Base-by-base conservation (phyloP, 37 sponge, comb jelly and placozoan genomes). In the Lycopodina hypogea region DNA sequence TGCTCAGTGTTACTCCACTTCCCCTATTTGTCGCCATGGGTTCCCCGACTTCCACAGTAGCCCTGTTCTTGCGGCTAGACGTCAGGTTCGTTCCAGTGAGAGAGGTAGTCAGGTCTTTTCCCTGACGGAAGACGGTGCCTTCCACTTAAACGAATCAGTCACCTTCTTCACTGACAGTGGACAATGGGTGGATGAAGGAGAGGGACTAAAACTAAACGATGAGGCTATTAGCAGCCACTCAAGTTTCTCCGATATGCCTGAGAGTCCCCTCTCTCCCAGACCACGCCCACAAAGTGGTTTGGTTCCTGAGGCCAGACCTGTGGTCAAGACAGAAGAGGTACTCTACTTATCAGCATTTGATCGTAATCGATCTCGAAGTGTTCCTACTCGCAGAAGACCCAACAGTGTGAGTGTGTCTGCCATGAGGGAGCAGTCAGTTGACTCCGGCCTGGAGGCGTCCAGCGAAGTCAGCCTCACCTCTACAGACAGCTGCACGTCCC, bases 401-500 rank as follows among this genome's bases (percentile, higher is more conserved):
- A 65, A 34, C 35, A 65, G 66, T 32, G 66, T 34, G 7, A 65
- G 35, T 2, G 48, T 45, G 8, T 12, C 9, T 9, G 4, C 48
- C 48, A 9, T 12, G 48, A 4, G 48, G 8, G 48, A 45, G 48
- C 66, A 65, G 3, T 65, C 66, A 3, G 35, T 65, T 2, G 66
- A 65, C 35, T 65, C 66, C 12, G 66, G 66, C 30, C 66, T 65
- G 66, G 66, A 65, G 34, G 66, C 66, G 12, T 65, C 66, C 17
- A 65, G 66, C 30, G 66, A 65, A 11, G 33, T 11, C 2, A 65
- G 66, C 35, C 26, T 65, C 30, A 34, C 66, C 17, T 65, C 66
- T 14, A 65, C 30, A 4, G 66, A 65, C 66, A 65, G 66, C 30
- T 45, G 4, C 9, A 45, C 48, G 48, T 15, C 33, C 3, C 35